phyloP scores from a whole-genome alignment of 2,797 vertebrate genomes.

The Chelmon rostratus region DNA sequence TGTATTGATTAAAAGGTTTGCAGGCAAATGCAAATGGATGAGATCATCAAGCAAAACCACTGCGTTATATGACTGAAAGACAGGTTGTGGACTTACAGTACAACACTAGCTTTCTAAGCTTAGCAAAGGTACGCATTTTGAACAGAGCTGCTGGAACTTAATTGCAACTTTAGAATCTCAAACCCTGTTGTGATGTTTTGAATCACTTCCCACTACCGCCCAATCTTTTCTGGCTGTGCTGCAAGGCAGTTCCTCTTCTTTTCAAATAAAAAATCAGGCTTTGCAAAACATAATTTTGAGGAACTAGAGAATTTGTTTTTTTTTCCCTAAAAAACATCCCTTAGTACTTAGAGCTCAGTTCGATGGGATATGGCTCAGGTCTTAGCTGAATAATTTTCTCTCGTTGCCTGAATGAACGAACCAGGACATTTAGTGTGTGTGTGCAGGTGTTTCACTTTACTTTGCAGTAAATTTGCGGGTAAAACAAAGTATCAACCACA shows the following conservation, averaged over 20 bases:
- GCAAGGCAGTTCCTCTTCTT: neutral
- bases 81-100: neutral
- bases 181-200: neutral
- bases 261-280: neutral
- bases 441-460: neutral
- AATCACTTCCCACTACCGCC: neutral
- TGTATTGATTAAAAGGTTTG: neutral
- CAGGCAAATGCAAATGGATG: neutral
- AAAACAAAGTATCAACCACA: too few relatives aligned
- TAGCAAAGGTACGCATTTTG: neutral
- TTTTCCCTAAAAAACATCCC: too few relatives aligned
- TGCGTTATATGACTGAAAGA: neutral
- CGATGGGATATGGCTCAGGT: neutral
- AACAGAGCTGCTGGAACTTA: neutral
- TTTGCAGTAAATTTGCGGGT: too few relatives aligned
- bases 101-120: neutral
- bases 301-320: too few relatives aligned
- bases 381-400: neutral
- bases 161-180: neutral
- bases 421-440: neutral
- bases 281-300: too few relatives aligned
- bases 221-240: neutral
- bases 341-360: too few relatives aligned
- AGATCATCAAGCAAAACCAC: conserved; percentile 1
- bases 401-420: neutral